phyloP scores from a whole-genome alignment of 2,888 invertebrate species.

The Drosophila cognata region DNA sequence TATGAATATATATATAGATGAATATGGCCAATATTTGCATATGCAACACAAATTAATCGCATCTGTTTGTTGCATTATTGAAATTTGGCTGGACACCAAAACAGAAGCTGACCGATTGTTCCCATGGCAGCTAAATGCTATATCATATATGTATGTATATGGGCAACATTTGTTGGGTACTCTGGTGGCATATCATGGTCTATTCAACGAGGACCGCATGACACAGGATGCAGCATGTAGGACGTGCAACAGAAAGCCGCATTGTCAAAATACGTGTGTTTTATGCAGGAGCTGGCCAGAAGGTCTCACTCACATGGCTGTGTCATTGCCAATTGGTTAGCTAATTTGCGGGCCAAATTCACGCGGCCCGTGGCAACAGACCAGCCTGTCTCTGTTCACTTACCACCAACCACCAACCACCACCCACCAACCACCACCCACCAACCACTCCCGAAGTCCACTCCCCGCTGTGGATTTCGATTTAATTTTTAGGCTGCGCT shows the following conservation, averaged over 20 bases:
- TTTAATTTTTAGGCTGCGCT: conserved; percentile 45
- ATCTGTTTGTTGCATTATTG: neutral
- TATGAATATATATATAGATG: too few species aligned
- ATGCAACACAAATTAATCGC: neutral
- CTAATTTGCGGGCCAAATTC: conserved; percentile 67
- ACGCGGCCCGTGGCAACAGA: conserved; percentile 21
- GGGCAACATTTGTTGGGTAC: neutral
- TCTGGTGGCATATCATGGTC: neutral
- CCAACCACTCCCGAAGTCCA: neutral
- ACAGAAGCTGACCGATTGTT: neutral
- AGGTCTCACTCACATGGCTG: conserved; percentile 14
- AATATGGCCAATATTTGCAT: too few species aligned
- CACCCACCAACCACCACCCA: neutral
- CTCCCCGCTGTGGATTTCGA: conserved; percentile 22
- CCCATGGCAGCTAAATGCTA: neutral
- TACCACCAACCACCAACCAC: neutral
- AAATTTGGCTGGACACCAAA: neutral
- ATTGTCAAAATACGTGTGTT: neutral
- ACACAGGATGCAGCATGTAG: too few species aligned
- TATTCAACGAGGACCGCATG: neutral
- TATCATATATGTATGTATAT: neutral
- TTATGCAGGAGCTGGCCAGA: neutral
- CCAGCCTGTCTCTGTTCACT: neutral
- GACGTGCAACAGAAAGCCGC: neutral
- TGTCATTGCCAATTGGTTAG: conserved; percentile 71